Percentiles rank a stretch among this genome's conserved stretches.
Evolutionary conservation across 2,113 vertebrate species (phyloP).

Genomic region (Oceanodroma tethys): DNA sequence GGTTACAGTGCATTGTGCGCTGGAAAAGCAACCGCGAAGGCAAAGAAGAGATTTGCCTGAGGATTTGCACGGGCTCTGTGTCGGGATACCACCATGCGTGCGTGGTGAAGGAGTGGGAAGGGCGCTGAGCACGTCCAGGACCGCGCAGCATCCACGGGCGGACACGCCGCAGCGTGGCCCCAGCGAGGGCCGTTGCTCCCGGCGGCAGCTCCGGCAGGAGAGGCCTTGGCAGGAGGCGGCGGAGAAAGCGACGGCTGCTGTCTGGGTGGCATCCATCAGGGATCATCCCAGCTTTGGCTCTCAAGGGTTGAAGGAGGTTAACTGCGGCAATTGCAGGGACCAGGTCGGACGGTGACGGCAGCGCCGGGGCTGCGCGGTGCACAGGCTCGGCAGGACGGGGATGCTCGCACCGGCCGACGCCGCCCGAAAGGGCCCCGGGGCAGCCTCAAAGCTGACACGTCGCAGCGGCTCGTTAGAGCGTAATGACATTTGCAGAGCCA

Average conservation of each 20-base stretch:
- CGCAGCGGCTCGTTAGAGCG: not conserved
- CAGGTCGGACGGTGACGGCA: rapidly evolving
- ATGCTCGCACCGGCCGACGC: not conserved
- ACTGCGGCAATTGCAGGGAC: not conserved
- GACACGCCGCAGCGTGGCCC: rapidly evolving
- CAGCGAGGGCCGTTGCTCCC: rapidly evolving
- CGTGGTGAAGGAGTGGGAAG: not conserved
- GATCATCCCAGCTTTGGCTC: not conserved
- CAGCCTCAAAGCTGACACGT: not conserved
- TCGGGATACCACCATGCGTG: rapidly evolving
- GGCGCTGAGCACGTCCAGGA: not conserved
- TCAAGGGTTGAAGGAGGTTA: not conserved
- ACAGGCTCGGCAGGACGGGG: not conserved
- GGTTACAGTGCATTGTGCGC: not conserved
- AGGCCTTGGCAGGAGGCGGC: too few relatives aligned
- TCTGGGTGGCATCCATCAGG: rapidly evolving
- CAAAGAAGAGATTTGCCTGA: not conserved
- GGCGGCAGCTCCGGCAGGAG: not conserved
- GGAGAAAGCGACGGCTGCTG: not conserved
- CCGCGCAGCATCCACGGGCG: rapidly evolving
- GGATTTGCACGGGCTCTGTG: not conserved
- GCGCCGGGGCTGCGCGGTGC: rapidly evolving
- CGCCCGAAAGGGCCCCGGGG: not conserved
- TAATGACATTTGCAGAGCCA: not conserved
- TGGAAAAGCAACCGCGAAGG: not conserved